Percentiles rank a stretch among this genome's conserved stretches.
Evolutionary conservation across 2,888 invertebrate species (phyloP).

Genomic region (Corythucha ciliata): DNA sequence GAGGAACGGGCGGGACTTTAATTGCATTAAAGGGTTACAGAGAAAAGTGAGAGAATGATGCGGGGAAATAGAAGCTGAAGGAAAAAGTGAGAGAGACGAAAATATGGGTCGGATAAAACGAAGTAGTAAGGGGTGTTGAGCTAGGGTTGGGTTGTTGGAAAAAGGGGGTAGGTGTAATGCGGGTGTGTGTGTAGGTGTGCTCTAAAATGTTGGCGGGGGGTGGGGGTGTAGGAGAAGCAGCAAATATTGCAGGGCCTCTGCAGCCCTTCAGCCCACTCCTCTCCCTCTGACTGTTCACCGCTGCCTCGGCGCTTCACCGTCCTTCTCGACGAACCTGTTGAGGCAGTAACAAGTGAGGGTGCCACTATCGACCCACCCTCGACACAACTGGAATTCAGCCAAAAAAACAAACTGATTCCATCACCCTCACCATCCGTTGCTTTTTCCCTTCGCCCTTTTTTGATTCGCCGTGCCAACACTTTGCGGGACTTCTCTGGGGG

Average conservation of each 20-base stretch:
- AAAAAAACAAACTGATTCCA: constrained; percentile 10
- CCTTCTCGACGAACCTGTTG: constrained; percentile 23
- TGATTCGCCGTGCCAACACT: no score
- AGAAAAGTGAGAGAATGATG: constrained; percentile 5
- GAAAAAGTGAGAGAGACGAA: constrained; percentile 10
- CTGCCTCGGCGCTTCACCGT: background rate
- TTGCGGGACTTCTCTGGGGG: no score
- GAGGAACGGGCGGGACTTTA: constrained; percentile 10
- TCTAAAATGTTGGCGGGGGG: constrained; percentile 2
- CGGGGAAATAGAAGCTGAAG: no score
- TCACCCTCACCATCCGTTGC: background rate
- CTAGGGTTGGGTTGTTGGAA: background rate
- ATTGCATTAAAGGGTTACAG: constrained; percentile 22
- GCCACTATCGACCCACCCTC: constrained; percentile 21
- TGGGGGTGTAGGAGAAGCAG: no score
- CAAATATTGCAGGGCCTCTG: constrained; percentile 17
- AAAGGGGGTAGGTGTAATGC: no score
- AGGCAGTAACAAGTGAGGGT: constrained; percentile 26
- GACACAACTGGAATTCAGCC: constrained; percentile 21
- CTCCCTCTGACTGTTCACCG: no score
- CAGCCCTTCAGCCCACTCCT: no score
- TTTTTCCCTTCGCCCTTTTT: no score
- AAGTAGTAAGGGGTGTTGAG: no score
- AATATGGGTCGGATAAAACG: no score
- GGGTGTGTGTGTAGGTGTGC: no score